phyloP scores from a whole-genome alignment of 2,113 vertebrate species.

The Pygoscelis adeliae region DNA sequence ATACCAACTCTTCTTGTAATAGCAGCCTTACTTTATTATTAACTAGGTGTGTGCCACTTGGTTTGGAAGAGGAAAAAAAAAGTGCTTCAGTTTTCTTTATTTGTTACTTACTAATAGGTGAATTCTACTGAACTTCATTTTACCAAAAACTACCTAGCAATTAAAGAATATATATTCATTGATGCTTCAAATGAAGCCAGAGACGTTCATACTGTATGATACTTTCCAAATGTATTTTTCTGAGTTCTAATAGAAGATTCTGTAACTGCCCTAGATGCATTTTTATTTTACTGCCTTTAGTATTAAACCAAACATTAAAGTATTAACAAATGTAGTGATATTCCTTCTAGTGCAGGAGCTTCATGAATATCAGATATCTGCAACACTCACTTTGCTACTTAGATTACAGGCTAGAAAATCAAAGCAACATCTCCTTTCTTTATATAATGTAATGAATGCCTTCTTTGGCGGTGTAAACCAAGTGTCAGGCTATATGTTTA shows the following conservation, averaged over 20 bases:
- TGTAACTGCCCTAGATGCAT: not conserved
- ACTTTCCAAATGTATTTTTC: not conserved
- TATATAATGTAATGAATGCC: not conserved
- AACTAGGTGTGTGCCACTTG: fast-evolving
- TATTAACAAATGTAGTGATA: not conserved
- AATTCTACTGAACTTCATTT: not conserved
- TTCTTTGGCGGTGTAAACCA: not conserved
- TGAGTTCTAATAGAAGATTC: not conserved
- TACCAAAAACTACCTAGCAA: not conserved
- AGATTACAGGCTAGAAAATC: not conserved
- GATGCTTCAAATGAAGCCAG: not conserved
- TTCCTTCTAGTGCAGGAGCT: not conserved
- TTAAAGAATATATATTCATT: not conserved
- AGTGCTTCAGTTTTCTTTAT: not conserved
- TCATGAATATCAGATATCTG: not conserved
- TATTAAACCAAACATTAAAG: not conserved
- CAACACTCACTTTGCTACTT: not conserved
- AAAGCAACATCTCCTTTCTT: not conserved
- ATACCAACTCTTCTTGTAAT: not conserved
- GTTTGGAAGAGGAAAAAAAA: not conserved
- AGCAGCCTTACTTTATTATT: not conserved
- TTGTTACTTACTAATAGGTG: not conserved
- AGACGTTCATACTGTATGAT: not conserved
- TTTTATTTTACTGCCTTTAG: not conserved
- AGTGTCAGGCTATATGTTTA: not conserved